Base-by-base conservation (phyloP, 2,113 vertebrate genomes). In the Cavia porcellus region DNA sequence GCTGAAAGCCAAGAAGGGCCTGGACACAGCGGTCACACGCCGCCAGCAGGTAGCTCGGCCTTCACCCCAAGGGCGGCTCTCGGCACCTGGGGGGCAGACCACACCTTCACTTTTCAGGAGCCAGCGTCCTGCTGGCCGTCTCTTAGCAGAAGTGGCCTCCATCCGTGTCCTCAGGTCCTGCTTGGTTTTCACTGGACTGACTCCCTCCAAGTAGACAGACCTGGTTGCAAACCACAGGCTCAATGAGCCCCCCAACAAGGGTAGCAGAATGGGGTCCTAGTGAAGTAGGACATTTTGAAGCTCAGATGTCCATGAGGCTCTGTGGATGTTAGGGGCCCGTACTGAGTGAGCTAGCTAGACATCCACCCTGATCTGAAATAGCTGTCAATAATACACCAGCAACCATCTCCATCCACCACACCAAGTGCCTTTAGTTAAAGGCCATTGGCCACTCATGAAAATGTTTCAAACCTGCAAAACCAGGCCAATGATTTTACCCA, bases 1-100 rank as follows among this genome's bases (percentile, higher is more conserved):
- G 15, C 3, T 3, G 52, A 6, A 64, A 28, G 77, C 47, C 35
- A 0, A 55, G 38, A 68, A 35, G 30, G 61, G 4, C 0, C 4
- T 0, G 30, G 52, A 5, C 0, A 3, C 0, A 0, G 38, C 0
- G 0, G 6, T 7, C 24, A 30, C 7, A 24, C 22, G 7, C 1
- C 2, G 38, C 20, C 57, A 50, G 59, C 28, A 24, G 81, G 61
- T 19, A 25, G 5, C 12, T 22, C 0, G 0, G 13, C 4, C 1
- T 47, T 38, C 14, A 30, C 5, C 7, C 57, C 7, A 1, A 3
- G 4, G 19, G 14, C 22, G 38, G 32, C 22, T 0, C 45, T 52
- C 47, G 86, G 15, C 55, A 7, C n/a, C 1, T 8, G 20, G 9
- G 14, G 22, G 7, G 45, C 13, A 12, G 47, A 42, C 9, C 35